Percentiles rank a stretch among this genome's conserved stretches.
phyloP scores from a whole-genome alignment of 2,797 vertebrate genomes.

The Peromyscus nudipes region DNA sequence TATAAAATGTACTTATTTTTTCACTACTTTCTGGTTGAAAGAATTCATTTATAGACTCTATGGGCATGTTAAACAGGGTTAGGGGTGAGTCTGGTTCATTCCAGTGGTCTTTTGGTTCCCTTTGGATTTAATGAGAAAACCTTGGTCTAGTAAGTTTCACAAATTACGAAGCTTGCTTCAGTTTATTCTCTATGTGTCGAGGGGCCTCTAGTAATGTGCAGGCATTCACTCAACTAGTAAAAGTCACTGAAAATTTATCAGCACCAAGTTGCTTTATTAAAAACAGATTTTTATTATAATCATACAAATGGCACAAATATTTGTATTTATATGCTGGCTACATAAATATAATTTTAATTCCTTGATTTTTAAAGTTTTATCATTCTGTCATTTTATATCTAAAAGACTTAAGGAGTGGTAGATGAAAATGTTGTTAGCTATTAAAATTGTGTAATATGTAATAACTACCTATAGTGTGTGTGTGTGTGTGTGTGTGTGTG shows the following conservation, averaged over 20 bases:
- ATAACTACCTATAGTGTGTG: background rate
- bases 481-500: background rate
- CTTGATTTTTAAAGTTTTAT: conserved; percentile 34
- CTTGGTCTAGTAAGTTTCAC: conserved; percentile 70
- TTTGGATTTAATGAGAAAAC: conserved; percentile 78
- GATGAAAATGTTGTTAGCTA: conserved; percentile 19
- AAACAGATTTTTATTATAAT: conserved; percentile 69
- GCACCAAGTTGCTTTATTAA: conserved; percentile 69
- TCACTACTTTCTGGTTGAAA: conserved; percentile 50
- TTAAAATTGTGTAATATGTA: background rate
- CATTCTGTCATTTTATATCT: conserved; percentile 58
- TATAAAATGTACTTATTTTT: conserved; percentile 64
- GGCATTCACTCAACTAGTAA: conserved; percentile 72
- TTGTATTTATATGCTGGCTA: conserved; percentile 48
- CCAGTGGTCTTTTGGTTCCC: conserved; percentile 54
- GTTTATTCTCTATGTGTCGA: conserved; percentile 50
- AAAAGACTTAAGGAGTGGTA: conserved; percentile 30
- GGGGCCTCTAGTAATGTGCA: conserved; percentile 49
- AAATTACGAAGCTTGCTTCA: conserved; percentile 61
- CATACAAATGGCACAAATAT: conserved; percentile 58
- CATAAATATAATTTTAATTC: conserved; percentile 58
- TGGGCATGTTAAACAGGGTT: conserved; percentile 28
- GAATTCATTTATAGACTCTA: conserved; percentile 72
- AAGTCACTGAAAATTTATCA: conserved; percentile 69
- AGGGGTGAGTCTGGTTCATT: conserved; percentile 59